Evolutionary conservation across 1,140 invertebrate species (phyloP).

Genomic region (Drosophila azteca): DNA sequence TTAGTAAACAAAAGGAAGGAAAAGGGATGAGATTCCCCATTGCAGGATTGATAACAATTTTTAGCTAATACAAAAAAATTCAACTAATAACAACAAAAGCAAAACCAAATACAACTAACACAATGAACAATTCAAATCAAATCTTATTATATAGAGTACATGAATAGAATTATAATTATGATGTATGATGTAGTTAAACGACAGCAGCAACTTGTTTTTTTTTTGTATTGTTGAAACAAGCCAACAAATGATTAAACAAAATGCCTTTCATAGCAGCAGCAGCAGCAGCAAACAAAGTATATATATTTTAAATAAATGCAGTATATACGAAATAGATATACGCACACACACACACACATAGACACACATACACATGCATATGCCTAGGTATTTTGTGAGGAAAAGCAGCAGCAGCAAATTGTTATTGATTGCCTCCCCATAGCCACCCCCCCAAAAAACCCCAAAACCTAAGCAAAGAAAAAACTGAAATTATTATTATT

Average conservation of each 20-base stretch:
- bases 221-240: slow-evolving; percentile 41
- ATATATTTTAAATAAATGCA: slow-evolving; percentile 76
- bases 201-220: slow-evolving; percentile 54
- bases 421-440: slow-evolving; percentile 46
- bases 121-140: slow-evolving; percentile 73
- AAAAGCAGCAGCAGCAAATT: slow-evolving; percentile 18
- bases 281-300: slow-evolving; percentile 58
- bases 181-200: slow-evolving; percentile 53
- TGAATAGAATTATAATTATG: slow-evolving; percentile 60
- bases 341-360: slow-evolving; percentile 47
- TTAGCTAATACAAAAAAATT: slow-evolving; percentile 42
- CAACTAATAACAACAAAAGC: slow-evolving; percentile 23
- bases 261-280: slow-evolving; percentile 70
- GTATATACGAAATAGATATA: slow-evolving; percentile 55
- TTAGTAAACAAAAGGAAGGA: slow-evolving; percentile 61
- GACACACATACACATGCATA: slow-evolving; percentile 23
- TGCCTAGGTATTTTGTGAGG: neutral
- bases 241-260: slow-evolving; percentile 53
- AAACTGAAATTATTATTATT: slow-evolving; percentile 19
- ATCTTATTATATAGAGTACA: slow-evolving; percentile 69
- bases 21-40: slow-evolving; percentile 16
- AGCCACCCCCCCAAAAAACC: neutral
- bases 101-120: slow-evolving; percentile 29
- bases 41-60: slow-evolving; percentile 40
- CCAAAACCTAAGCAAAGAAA: neutral